A percentile compares a stretch with the other conserved stretches of the same genome.
Evolutionary conservation across 2,113 vertebrate genomes (phyloP).

Genomic region (Pachycephala philippinensis): DNA sequence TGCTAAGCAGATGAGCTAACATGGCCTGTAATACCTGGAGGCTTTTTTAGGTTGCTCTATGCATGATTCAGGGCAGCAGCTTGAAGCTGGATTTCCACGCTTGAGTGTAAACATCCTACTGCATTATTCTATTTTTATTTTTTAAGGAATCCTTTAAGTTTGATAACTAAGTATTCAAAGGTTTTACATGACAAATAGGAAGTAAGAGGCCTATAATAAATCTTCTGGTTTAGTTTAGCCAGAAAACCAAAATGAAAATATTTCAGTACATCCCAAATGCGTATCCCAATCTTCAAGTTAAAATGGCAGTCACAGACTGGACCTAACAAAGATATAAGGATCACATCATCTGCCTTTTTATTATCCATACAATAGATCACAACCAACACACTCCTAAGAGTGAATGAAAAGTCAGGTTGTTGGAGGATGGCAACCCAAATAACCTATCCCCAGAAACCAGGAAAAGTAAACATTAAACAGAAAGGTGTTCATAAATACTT

Average conservation of each 20-base stretch:
- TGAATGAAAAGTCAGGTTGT: neutral
- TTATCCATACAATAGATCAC: neutral
- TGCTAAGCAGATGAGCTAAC: slow-evolving; percentile 50
- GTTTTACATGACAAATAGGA: neutral
- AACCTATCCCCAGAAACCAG: neutral
- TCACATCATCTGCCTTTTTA: neutral
- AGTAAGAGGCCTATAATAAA: neutral
- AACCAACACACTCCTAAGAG: neutral
- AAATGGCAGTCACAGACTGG: neutral
- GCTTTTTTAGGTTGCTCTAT: neutral
- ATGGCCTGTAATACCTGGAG: neutral
- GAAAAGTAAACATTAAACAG: neutral
- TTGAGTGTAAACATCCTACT: neutral
- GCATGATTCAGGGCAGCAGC: neutral
- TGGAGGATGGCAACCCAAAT: neutral
- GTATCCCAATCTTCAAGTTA: neutral
- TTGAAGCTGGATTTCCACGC: neutral
- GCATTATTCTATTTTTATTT: neutral
- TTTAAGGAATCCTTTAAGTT: neutral
- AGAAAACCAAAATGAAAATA: neutral
- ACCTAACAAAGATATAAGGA: neutral
- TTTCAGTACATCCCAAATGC: neutral
- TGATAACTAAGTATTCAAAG: neutral
- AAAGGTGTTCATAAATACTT: neutral
- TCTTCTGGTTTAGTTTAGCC: neutral